A percentile compares a stretch with the other conserved stretches of the same genome.
phyloP scores from a whole-genome alignment of 2,797 vertebrate species.

The Sparidentex hasta region DNA sequence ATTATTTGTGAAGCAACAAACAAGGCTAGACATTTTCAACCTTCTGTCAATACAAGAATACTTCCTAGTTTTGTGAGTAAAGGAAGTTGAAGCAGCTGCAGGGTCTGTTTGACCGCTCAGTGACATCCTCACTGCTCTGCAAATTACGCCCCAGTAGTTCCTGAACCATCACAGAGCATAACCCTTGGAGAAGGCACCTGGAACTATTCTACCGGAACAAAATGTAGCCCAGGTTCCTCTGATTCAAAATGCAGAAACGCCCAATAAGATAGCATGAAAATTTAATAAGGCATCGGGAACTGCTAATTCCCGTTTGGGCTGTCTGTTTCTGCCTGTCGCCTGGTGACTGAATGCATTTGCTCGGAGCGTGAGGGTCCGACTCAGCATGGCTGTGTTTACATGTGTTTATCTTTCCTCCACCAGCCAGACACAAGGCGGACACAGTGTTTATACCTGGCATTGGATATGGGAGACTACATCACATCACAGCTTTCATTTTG shows the following conservation, averaged over 20 bases:
- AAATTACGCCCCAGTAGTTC: background rate
- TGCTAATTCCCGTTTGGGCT: conserved; percentile 6
- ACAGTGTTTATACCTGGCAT: conserved; percentile 57
- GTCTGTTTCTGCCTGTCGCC: conserved; percentile 10
- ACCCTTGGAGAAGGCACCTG: rapidly evolving
- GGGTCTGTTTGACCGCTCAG: background rate
- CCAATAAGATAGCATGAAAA: background rate
- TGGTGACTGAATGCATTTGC: conserved; percentile 33
- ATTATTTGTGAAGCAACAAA: background rate
- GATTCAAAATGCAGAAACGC: background rate
- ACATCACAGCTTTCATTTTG: conserved; percentile 26
- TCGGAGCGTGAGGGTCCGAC: background rate
- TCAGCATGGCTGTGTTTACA: conserved; percentile 51
- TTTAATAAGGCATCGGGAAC: background rate
- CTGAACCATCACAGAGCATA: background rate
- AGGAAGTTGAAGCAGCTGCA: conserved; percentile 23
- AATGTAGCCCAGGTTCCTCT: background rate
- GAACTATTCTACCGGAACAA: background rate
- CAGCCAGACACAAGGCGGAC: conserved; percentile 42
- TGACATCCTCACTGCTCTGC: background rate
- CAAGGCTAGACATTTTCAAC: background rate
- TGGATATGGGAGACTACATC: conserved; percentile 23
- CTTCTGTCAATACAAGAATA: background rate
- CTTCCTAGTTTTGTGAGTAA: conserved; percentile 44
- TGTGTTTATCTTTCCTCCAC: conserved; percentile 58